A percentile compares a stretch with the other conserved stretches of the same genome.
phyloP scores from a whole-genome alignment of 2,797 vertebrate species.

The Columba guinea region DNA sequence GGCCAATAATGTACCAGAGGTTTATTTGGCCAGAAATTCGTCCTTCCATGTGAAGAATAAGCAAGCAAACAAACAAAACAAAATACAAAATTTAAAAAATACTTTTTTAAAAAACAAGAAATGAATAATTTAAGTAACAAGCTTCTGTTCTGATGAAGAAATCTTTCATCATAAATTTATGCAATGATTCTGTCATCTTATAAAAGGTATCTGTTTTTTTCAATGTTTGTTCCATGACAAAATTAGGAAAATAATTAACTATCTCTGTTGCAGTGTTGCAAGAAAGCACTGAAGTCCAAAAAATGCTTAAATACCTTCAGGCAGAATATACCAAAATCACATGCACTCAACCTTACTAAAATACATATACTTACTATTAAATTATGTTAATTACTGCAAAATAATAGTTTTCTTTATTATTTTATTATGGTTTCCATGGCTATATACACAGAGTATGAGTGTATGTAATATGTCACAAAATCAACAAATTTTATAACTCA shows the following conservation, averaged over 20 bases:
- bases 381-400: neutral
- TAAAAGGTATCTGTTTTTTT: neutral
- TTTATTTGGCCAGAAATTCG: neutral
- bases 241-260: neutral
- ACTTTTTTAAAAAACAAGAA: no score
- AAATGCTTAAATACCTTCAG: neutral
- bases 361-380: neutral
- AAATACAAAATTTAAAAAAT: neutral
- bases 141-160: neutral
- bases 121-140: neutral
- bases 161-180: neutral
- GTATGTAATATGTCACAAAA: neutral
- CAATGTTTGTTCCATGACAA: neutral
- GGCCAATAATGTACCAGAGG: neutral
- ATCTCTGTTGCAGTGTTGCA: neutral
- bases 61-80: no score
- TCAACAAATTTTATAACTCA: neutral
- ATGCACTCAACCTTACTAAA: neutral
- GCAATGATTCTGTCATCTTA: neutral
- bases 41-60: neutral
- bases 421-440: neutral
- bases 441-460: neutral
- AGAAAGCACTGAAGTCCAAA: neutral
- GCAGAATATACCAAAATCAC: neutral
- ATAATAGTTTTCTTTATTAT: neutral